Evolutionary conservation across 30 jellyfish, hydroid and myxozoan genomes (phyloP).

Genomic region (Chrysaora quinquecirrha): DNA sequence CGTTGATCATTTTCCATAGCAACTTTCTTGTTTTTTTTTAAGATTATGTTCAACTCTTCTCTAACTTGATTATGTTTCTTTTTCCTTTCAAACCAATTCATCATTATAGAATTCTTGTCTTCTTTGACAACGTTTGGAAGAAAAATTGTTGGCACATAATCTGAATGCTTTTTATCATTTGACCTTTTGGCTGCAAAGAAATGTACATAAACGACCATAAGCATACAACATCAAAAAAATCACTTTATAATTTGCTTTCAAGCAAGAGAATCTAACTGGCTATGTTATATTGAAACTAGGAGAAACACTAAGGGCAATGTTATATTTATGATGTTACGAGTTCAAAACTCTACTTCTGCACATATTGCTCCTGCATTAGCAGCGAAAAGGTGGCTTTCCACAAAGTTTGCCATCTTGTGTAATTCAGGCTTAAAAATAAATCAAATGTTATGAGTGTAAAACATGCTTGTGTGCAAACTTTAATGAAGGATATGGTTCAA

Average conservation of each 20-base stretch:
- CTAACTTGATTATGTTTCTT: not conserved
- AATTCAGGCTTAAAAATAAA: no score
- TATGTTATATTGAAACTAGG: not conserved
- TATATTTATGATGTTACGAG: no score
- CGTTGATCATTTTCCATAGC: not conserved
- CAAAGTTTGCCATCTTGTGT: no score
- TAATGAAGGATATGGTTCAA: no score
- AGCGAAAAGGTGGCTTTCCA: no score
- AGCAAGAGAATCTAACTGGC: not conserved
- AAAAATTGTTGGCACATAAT: not conserved
- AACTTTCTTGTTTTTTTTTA: not conserved
- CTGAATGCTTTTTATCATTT: not conserved
- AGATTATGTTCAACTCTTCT: not conserved
- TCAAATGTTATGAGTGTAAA: no score
- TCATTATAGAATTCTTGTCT: not conserved
- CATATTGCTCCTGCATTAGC: no score
- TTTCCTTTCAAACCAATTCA: not conserved
- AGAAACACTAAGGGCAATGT: no score
- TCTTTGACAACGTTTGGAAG: not conserved
- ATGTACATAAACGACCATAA: no score
- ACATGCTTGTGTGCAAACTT: no score
- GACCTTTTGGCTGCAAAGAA: not conserved
- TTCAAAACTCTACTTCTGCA: no score
- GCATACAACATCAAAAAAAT: no score
- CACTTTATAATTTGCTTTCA: not conserved